These are phyloP conservation scores for Drosophila yooni DNA, from an alignment of 2,888 invertebrate species.

Conservation along the genomic window DNA sequence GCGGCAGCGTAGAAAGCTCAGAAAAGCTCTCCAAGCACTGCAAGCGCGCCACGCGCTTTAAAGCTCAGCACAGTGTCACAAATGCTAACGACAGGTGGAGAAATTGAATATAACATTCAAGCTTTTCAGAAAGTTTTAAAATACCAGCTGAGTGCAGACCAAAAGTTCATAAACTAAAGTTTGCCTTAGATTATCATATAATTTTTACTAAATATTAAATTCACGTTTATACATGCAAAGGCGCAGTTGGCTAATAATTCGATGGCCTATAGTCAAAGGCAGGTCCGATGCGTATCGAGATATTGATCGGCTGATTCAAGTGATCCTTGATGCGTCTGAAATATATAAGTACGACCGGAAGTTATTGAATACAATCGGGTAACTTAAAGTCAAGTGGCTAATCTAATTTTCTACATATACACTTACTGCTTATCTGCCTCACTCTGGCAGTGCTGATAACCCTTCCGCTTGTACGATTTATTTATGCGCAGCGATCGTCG, in stretches of 20 bases:
- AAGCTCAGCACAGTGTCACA: conserved; percentile 9
- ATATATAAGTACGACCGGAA: background rate
- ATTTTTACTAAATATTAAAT: background rate
- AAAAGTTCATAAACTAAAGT: background rate
- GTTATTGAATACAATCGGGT: conserved; percentile 1
- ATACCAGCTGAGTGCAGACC: background rate
- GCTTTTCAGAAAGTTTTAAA: conserved; percentile 9
- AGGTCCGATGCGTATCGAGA: conserved; percentile 65
- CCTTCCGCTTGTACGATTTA: conserved; percentile 78
- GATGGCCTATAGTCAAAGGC: conserved; percentile 63
- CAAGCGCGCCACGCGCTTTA: conserved; percentile 2
- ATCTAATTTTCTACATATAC: conserved; percentile 33
- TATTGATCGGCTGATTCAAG: conserved; percentile 58
- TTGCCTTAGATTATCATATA: background rate
- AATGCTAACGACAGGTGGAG: background rate
- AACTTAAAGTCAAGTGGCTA: conserved; percentile 52
- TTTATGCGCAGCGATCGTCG: conserved; percentile 77
- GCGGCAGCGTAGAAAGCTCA: conserved; percentile 5
- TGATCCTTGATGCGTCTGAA: conserved; percentile 53
- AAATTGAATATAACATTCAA: background rate
- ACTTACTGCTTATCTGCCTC: conserved; percentile 79
- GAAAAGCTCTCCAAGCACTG: conserved; percentile 9
- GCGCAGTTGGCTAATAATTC: conserved; percentile 26
- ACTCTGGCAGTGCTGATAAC: conserved; percentile 73
- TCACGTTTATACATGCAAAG: background rate